Base-by-base conservation (phyloP, 1,140 invertebrate species). In the Caerostris extrusa region DNA sequence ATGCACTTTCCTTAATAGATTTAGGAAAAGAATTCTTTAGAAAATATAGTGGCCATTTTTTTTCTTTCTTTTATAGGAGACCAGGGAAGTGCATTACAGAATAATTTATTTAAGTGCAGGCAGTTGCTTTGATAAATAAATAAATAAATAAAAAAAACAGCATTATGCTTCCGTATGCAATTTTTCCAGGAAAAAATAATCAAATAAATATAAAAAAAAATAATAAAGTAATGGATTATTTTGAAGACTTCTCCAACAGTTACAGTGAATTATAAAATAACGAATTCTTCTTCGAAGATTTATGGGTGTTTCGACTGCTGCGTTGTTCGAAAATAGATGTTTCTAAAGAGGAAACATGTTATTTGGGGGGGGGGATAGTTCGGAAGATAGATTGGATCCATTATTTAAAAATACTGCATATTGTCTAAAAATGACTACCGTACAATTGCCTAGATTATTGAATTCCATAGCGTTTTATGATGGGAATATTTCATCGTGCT, bases 31-130 rank as follows among this genome's bases (percentile, higher is more conserved):
- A 61, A 87, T 77, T 34, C 71, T 50, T 77, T 77, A 50, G 71
- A 85, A 61, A 61, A 53, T 60, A 61, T 50, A 87, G 34, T 58
- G 10, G 5, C n/a, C 34, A 34, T 53, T 64, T 87, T 61, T 58
- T 87, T 61, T 64, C 64, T 87, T 64, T 64, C 17, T 55, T n/a
- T 12, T 10, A 14, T 12, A 0, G 10, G 10, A 53, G 53, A 77
- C 71, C 53, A 77, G 71, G 14, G 34, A 77, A 77, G 71, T 57
- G 83, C 55, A 60, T 85, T 58, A 85, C 58, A 8, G 77, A 81
- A 53, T 71, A 91, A 91, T 91, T 91, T 91, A 91, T 53, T 91
- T 91, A 91, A 91, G 90, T 91, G 90, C 90, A 91, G 17, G 83
- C 86, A 64, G 60, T 88, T 64, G 86, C 50, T 61, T 90, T n/a